Evolutionary conservation across 1,140 invertebrate species (phyloP).

Genomic region (Halesus radiatus): DNA sequence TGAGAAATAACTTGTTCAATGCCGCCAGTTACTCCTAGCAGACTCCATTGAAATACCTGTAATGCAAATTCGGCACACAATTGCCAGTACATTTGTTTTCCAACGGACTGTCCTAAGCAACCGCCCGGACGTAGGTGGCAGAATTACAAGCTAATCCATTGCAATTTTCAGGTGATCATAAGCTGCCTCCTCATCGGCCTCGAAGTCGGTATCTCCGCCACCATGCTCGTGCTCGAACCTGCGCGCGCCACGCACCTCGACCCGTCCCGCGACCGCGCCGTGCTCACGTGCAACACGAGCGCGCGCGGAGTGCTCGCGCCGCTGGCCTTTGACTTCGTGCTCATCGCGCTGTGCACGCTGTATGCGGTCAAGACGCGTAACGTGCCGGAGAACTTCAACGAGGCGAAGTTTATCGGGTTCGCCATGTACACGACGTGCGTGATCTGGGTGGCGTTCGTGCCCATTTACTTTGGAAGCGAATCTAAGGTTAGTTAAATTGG

Average conservation of each 20-base stretch:
- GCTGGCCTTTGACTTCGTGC: conserved; percentile 83
- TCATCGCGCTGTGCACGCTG: conserved; percentile 85
- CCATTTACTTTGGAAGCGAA: conserved; percentile 86
- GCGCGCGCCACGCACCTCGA: conserved; percentile 76
- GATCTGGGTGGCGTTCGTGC: conserved; percentile 90
- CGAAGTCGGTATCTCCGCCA: conserved; percentile 78
- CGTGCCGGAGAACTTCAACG: conserved; percentile 91
- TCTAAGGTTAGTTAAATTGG: conserved; percentile 70
- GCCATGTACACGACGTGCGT: conserved; percentile 92
- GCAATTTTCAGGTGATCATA: conserved; percentile 73
- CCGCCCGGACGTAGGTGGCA: no score
- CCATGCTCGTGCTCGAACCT: conserved; percentile 80
- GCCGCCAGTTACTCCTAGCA: no score
- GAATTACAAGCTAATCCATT: no score
- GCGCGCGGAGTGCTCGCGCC: conserved; percentile 80
- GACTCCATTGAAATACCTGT: no score
- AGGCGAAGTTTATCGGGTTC: conserved; percentile 87
- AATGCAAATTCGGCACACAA: no score
- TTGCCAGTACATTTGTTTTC: no score
- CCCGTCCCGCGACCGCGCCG: conserved; percentile 70
- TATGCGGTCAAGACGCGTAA: conserved; percentile 91
- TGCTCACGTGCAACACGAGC: conserved; percentile 80
- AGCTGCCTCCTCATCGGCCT: conserved; percentile 78
- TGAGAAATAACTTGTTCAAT: no score
- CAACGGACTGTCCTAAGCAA: no score